Base-by-base conservation (phyloP, 2,888 invertebrate species). In the Agelastica alni region DNA sequence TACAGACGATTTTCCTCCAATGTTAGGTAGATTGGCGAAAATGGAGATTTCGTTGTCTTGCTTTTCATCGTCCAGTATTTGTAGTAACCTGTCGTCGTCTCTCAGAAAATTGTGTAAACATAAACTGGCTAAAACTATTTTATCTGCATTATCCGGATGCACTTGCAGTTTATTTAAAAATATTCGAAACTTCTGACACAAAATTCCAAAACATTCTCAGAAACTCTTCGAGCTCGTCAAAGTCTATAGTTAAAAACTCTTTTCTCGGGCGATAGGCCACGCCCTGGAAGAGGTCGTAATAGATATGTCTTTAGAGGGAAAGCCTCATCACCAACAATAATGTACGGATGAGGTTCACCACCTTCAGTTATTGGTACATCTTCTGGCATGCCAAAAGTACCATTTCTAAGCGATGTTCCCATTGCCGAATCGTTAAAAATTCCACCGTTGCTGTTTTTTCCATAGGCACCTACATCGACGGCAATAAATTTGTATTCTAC, bases 391-490 rank as follows among this genome's bases (percentile, higher is more conserved):
- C 51, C 42, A 36, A 63, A 43, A 7, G 48, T 61, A 48, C 45
- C 42, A 16, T 47, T 55, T 30, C 49, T 45, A 42, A 61, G 39
- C 34, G 16, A 39, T 58, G 54, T 63, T 45, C 63, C 67, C 42
- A 69, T 45, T 16, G 53, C 59, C 20, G 64, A 64, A 37, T 51
- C 36, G 17, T 42, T 44, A 53, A 68, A 68, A 37, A 70, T 64
- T 17, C 66, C 65, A 20, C 64, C 65, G 56, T 70, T 70, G 46
- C 67, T 67, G 31, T 64, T 64, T 53, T 58, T 66, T 71, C 68
- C 9, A 68, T n/a, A n/a, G n/a, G n/a, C n/a, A n/a, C n/a, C n/a
- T n/a, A n/a, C n/a, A n/a, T n/a, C n/a, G n/a, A n/a, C 64, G 36
- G 55, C 48, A 53, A 66, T 53, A 58, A 69, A 70, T 28, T 54